Base-by-base conservation (phyloP, 2,797 vertebrate species). In the Betta splendens region DNA sequence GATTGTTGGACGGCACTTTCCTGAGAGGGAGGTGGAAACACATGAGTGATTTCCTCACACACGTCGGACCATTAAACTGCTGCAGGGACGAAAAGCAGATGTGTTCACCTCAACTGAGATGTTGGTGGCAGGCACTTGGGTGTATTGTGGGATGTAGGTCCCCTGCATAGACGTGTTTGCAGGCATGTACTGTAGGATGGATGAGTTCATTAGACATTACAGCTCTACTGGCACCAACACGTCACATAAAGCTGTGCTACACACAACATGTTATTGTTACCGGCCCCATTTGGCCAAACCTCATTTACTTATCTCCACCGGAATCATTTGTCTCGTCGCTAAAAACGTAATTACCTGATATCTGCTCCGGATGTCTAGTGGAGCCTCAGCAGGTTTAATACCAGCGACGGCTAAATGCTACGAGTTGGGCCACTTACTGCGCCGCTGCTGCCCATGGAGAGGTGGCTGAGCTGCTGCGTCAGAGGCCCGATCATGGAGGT, bases 391-490 rank as follows among this genome's bases (percentile, higher is more conserved):
- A 11, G n/a, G 25, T 23, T 23, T 40, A 51, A 42, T 23, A 22
- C 36, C 15, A 12, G 10, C 2, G 12, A 9, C 3, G n/a, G 6
- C 31, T 68, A n/a, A 32, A 29, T 38, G 22, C 17, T 28, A 5
- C 43, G 47, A 5, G 3, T 39, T 7, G 22, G n/a, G 20, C 36
- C 16, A 79, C 91, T 92, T 87, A 97, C 95, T 69, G 93, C 92
- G 89, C 94, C 93, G 5, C 92, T 86, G 85, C 89, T 93, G 78
- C 94, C 91, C 85, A 97, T 91, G 3, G 96, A 94, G 66, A 98
- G 93, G 83, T 97, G 96, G 59, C 94, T 93, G 81, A 97, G 89
- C 81, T 97, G 96, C 89, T 97, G 95, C 7, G 94, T 88, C 39
- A 97, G 89, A 51, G 94, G 94, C 35, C 92, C 94, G 79, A 97